A percentile compares a stretch with the other conserved stretches of the same genome.
Evolutionary conservation across 2,888 invertebrate species (phyloP).

Genomic region (Odontocerum albicorne): DNA sequence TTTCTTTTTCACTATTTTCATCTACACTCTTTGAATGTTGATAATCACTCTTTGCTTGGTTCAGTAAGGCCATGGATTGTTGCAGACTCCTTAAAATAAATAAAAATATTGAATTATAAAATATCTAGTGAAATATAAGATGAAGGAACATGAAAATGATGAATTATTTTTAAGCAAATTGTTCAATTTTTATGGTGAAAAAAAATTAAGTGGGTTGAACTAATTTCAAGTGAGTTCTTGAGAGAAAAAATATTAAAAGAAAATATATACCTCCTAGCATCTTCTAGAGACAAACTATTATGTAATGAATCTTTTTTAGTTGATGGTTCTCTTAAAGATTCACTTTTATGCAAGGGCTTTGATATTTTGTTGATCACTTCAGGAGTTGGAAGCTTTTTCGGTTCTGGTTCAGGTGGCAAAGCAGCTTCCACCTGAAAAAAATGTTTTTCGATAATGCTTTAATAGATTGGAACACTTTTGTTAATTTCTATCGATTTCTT

Average conservation of each 20-base stretch:
- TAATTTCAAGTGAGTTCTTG: no score
- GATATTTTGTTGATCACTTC: conserved; percentile 26
- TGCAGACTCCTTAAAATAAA: conserved; percentile 56
- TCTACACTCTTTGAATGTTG: conserved; percentile 55
- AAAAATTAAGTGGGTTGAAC: no score
- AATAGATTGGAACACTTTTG: no score
- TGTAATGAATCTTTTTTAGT: conserved; percentile 44
- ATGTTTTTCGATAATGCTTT: no score
- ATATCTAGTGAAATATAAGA: no score
- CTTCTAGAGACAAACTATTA: conserved; percentile 58
- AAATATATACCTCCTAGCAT: conserved; percentile 56
- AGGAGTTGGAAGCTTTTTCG: conserved; percentile 21
- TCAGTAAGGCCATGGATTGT: conserved; percentile 64
- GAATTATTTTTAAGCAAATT: background rate
- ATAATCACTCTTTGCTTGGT: conserved; percentile 52
- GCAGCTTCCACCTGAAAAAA: background rate
- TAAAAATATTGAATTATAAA: no score
- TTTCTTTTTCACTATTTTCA: conserved; percentile 58
- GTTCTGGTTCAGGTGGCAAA: conserved; percentile 3
- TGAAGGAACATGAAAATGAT: no score
- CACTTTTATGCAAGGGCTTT: conserved; percentile 47
- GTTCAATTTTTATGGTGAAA: no score
- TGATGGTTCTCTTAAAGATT: conserved; percentile 55
- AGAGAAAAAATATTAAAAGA: no score
- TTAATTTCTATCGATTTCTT: no score